phyloP scores from a whole-genome alignment of 1,140 invertebrate genomes.

The Calycopis cecrops region DNA sequence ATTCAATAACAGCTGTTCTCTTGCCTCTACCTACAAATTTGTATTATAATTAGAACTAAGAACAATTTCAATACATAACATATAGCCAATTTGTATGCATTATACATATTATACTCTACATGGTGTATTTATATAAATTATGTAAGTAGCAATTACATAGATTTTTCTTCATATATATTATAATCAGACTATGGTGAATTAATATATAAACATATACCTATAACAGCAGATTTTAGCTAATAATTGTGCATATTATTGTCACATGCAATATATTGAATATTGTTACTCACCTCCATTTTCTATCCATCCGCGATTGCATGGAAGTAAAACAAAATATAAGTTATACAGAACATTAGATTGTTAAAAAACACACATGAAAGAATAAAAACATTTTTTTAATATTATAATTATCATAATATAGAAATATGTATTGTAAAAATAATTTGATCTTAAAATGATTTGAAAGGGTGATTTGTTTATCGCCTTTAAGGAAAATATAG shows the following conservation, averaged over 20 bases:
- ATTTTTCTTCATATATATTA: no score
- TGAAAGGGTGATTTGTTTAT: no score
- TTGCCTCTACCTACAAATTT: slow-evolving; percentile 84
- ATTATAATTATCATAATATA: not conserved
- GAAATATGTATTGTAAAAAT: no score
- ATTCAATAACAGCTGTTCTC: slow-evolving; percentile 95
- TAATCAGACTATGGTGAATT: no score
- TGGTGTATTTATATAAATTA: no score
- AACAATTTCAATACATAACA: not conserved
- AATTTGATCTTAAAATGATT: no score
- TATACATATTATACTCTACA: no score
- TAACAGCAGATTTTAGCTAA: no score
- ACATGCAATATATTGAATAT: slow-evolving; percentile 1
- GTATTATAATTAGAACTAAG: not conserved
- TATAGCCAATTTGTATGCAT: not conserved
- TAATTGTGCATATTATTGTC: not conserved
- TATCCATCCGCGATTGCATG: slow-evolving; percentile 57
- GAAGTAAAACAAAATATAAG: slow-evolving; percentile 56
- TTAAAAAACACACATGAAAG: slow-evolving; percentile 22
- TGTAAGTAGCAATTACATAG: no score
- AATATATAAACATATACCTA: no score
- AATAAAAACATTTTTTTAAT: slow-evolving; percentile 7
- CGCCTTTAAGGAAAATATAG: no score
- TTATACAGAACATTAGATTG: slow-evolving; percentile 32
- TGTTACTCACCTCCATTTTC: slow-evolving; percentile 64